These are phyloP conservation scores for Hypolimnas misippus DNA, from an alignment of 2,888 invertebrate species.

Conservation along the genomic window DNA sequence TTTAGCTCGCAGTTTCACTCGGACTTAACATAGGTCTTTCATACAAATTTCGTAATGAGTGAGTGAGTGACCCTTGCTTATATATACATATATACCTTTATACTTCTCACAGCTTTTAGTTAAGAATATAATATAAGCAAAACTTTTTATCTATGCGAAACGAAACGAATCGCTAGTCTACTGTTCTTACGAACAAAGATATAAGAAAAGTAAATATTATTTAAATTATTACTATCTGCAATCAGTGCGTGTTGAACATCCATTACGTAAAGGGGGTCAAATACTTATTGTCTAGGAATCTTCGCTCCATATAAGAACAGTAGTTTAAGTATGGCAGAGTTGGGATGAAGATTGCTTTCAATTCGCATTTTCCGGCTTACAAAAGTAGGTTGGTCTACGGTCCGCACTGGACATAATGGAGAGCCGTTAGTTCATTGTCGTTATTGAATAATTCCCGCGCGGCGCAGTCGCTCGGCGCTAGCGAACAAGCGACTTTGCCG, in stretches of 20 bases:
- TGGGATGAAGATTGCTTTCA: constrained; percentile 77
- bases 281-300: constrained; percentile 31
- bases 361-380: constrained; percentile 81
- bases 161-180: background rate
- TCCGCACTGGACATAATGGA: constrained; percentile 73
- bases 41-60: too few species aligned
- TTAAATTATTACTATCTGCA: constrained; percentile 9
- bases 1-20: too few species aligned
- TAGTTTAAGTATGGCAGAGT: constrained; percentile 58
- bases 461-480: constrained; percentile 55
- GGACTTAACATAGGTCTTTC: too few species aligned
- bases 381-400: constrained; percentile 76
- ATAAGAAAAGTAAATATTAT: background rate
- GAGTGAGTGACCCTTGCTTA: too few species aligned
- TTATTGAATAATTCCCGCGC: constrained; percentile 80
- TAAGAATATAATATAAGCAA: too few species aligned
- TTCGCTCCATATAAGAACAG: constrained; percentile 46
- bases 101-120: too few species aligned
- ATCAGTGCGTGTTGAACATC: constrained; percentile 1
- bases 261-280: constrained; percentile 31
- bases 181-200: background rate
- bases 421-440: constrained; percentile 79
- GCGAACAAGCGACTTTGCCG: constrained; percentile 44
- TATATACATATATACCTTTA: too few species aligned
- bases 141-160: too few species aligned